These are phyloP conservation scores for Sebastes alutus DNA, from an alignment of 2,797 vertebrate species.

Conservation along the genomic window DNA sequence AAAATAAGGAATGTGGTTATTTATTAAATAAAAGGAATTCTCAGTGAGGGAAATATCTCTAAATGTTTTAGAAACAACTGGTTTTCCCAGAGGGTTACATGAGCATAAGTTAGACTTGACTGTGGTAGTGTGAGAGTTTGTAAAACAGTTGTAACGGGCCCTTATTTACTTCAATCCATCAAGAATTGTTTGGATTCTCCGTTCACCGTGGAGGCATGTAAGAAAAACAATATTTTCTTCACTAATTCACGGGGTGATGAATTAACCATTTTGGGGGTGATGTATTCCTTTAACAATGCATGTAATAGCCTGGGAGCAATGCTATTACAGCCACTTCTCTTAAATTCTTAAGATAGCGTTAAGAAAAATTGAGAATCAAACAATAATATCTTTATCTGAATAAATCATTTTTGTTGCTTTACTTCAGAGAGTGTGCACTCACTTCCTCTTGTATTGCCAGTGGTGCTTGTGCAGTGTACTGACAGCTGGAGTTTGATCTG, in stretches of 20 bases:
- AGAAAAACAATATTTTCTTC: no score
- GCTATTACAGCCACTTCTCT: not conserved
- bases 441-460: not conserved
- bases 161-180: no score
- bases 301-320: not conserved
- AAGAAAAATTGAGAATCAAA: not conserved
- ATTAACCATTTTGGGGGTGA: no score
- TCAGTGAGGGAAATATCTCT: no score
- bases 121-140: not conserved
- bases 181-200: no score
- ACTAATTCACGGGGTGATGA: no score
- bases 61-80: no score
- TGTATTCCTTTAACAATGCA: not conserved
- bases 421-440: not conserved
- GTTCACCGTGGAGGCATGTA: no score
- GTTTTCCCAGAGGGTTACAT: no score
- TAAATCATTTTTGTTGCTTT: not conserved
- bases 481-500: conserved; percentile 3
- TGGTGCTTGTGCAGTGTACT: conserved; percentile 1
- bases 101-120: not conserved
- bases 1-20: no score
- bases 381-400: not conserved
- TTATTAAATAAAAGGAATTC: no score
- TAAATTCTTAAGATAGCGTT: not conserved
- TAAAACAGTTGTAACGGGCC: no score